Conservation (phyloP, 2,888 invertebrate genomes). For the Ecliptopera silaceata region DNA sequence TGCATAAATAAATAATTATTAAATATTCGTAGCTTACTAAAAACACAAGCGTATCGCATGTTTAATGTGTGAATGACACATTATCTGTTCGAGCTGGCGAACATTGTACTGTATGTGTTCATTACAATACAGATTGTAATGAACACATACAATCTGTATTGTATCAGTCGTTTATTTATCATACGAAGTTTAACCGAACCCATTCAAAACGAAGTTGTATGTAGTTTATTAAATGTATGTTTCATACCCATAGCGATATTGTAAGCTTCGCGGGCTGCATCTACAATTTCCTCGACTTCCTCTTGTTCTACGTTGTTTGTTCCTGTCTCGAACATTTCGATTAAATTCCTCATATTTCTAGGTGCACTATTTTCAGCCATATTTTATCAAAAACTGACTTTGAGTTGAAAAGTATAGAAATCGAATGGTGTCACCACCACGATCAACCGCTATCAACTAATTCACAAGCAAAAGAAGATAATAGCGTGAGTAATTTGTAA, state of each 20-base stretch:
- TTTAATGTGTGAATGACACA: constrained; percentile 15
- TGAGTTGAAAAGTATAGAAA: not conserved
- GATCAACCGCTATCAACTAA: constrained; percentile 19
- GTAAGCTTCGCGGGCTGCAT: constrained; percentile 45
- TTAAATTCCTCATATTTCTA: constrained; percentile 63
- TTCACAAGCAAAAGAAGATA: constrained; percentile 50
- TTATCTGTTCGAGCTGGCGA: constrained; percentile 7
- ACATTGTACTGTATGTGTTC: not conserved
- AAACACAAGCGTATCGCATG: constrained; percentile 11
- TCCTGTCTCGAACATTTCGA: constrained; percentile 69
- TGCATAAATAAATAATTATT: too few relatives aligned
- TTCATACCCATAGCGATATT: constrained; percentile 47
- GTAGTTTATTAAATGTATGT: constrained; percentile 3
- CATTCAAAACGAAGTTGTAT: not conserved
- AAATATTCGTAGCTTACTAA: not conserved
- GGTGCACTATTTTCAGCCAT: constrained; percentile 51
- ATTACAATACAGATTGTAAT: not conserved
- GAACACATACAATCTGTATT: too few relatives aligned
- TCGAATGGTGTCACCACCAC: constrained; percentile 15
- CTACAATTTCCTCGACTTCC: constrained; percentile 47
- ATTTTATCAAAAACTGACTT: constrained; percentile 25
- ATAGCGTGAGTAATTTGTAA: constrained; percentile 45
- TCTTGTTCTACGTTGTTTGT: constrained; percentile 45
- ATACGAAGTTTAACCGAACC: not conserved
- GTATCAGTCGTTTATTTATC: not conserved